Percentiles rank a stretch among this genome's conserved stretches.
Conservation (phyloP, 2,797 vertebrate species). For the Tenualosa thibaudeaui region DNA sequence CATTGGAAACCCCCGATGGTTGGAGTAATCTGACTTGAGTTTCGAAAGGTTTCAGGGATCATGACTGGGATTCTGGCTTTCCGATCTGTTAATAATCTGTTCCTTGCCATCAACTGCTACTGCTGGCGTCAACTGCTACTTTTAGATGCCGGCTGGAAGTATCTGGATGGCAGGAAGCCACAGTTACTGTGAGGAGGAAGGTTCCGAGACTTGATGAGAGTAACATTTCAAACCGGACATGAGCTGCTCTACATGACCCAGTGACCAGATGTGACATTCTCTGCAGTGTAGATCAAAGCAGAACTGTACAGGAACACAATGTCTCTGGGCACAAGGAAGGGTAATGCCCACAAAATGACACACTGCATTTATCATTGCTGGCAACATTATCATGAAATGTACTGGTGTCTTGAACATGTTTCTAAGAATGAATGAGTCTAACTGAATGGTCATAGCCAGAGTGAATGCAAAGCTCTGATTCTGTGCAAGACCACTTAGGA, state of each 20-base stretch:
- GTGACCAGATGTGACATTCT: conserved; percentile 6
- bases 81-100: not conserved
- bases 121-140: conserved; percentile 17
- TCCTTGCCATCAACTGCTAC: not conserved
- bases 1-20: not conserved
- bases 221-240: conserved; percentile 20
- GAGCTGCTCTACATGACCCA: not conserved
- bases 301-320: not conserved
- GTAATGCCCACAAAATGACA: not conserved
- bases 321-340: not conserved
- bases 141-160: not conserved
- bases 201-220: conserved; percentile 7
- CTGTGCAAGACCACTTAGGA: not conserved
- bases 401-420: not conserved
- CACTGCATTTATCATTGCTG: not conserved
- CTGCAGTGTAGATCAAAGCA: not conserved
- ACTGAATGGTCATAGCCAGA: conserved; percentile 7
- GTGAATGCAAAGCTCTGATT: not conserved
- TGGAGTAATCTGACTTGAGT: not conserved
- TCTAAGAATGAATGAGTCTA: not conserved
- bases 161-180: not conserved
- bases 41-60: not conserved
- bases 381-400: not conserved
- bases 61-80: not conserved
- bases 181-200: not conserved